Evolutionary conservation across 2,888 invertebrate genomes (phyloP).

Genomic region (Bombylius major): DNA sequence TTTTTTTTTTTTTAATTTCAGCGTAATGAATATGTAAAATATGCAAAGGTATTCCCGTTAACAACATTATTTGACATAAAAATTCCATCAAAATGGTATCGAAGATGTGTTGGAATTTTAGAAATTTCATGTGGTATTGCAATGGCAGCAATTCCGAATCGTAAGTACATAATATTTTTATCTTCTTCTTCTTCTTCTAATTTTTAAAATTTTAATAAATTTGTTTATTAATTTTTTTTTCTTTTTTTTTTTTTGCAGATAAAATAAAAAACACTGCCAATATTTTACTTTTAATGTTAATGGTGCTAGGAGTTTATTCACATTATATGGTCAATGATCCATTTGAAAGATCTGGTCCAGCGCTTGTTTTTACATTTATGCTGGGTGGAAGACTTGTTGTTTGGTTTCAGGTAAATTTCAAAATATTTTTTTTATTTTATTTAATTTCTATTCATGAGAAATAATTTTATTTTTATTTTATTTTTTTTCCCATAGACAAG

Average conservation of each 20-base stretch:
- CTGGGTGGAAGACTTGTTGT: constrained; percentile 78
- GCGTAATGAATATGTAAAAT: constrained; percentile 90
- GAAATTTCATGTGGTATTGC: constrained; percentile 76
- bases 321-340: constrained; percentile 88
- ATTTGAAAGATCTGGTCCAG: constrained; percentile 80
- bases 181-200: no score
- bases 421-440: not conserved
- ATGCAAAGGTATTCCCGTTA: constrained; percentile 87
- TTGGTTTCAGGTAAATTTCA: constrained; percentile 41
- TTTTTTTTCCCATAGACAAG: constrained; percentile 40
- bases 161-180: constrained; percentile 43
- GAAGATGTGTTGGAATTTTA: constrained; percentile 67
- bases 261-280: constrained; percentile 86
- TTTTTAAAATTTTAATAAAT: not conserved
- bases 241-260: constrained; percentile 46
- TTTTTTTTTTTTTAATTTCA: constrained; percentile 39
- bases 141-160: constrained; percentile 69
- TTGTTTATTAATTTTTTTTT: constrained; percentile 4
- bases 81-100: constrained; percentile 85
- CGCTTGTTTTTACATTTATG: constrained; percentile 87
- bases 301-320: constrained; percentile 83
- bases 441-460: not conserved
- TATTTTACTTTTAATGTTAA: constrained; percentile 65
- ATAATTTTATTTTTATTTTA: not conserved
- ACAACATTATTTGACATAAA: constrained; percentile 70